phyloP scores from a whole-genome alignment of 2,797 vertebrate genomes.

The Liasis olivaceus region DNA sequence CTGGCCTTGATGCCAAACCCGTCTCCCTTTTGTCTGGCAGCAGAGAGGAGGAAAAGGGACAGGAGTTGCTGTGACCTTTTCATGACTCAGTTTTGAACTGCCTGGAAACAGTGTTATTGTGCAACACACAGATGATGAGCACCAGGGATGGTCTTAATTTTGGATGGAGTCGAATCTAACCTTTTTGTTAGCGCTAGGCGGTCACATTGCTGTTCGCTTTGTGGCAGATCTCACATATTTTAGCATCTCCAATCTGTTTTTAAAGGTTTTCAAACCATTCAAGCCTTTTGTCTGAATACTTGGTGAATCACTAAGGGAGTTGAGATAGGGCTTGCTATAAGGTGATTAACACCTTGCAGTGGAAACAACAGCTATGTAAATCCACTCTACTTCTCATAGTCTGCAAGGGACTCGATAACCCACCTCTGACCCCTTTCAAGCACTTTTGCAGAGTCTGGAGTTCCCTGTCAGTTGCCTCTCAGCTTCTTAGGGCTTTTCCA shows the following conservation, averaged over 20 bases:
- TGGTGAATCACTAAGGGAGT: background rate
- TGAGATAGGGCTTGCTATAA: background rate
- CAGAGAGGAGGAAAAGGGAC: background rate
- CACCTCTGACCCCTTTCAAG: background rate
- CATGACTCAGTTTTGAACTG: background rate
- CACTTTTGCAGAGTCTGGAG: background rate
- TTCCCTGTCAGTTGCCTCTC: background rate
- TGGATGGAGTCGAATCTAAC: background rate
- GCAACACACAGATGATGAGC: background rate
- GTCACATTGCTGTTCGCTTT: background rate
- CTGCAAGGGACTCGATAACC: background rate
- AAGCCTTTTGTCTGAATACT: background rate
- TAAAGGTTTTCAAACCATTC: background rate
- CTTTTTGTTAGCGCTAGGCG: background rate
- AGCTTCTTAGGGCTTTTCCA: background rate
- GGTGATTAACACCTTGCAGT: background rate
- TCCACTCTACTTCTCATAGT: background rate
- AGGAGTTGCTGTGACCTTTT: background rate
- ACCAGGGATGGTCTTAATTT: background rate
- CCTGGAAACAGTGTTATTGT: background rate
- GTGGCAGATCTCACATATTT: background rate
- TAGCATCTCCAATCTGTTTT: background rate
- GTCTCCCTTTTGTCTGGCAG: background rate
- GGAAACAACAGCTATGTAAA: background rate
- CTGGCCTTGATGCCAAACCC: background rate